Conservation (phyloP, 2,113 vertebrate species). For the Nannobrachium achirus region DNA sequence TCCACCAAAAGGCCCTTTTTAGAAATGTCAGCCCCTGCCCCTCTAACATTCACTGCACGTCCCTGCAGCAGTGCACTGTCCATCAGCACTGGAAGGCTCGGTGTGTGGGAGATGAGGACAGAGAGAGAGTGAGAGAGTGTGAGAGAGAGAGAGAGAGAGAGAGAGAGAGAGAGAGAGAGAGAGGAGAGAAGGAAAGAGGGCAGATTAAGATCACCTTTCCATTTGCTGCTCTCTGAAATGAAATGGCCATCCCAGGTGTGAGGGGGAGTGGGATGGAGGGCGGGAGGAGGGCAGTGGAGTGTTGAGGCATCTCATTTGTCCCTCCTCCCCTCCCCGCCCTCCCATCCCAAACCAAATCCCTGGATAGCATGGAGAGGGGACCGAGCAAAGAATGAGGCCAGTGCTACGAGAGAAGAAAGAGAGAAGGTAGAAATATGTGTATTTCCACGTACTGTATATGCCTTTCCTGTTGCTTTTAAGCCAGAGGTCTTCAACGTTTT, state of each 20-base stretch:
- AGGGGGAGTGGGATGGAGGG: conserved; percentile 59
- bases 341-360: conserved; percentile 41
- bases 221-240: conserved; percentile 78
- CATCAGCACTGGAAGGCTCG: conserved; percentile 59
- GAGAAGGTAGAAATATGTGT: conserved; percentile 19
- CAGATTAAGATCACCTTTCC: conserved; percentile 82
- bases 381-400: conserved; percentile 65
- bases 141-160: conserved; percentile 13
- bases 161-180: neutral
- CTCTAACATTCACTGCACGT: too few species aligned
- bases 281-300: conserved; percentile 47
- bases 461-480: too few species aligned
- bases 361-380: conserved; percentile 36
- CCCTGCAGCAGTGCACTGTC: conserved; percentile 53
- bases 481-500: too few species aligned
- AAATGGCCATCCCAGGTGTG: conserved; percentile 81
- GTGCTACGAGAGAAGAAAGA: conserved; percentile 37
- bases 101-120: conserved; percentile 54
- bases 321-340: conserved; percentile 29
- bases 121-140: conserved; percentile 30
- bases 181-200: conserved; percentile 54
- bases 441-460: neutral
- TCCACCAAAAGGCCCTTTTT: too few species aligned
- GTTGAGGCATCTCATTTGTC: conserved; percentile 76
- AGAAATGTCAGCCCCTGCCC: too few species aligned